A percentile compares a stretch with the other conserved stretches of the same genome.
phyloP scores from a whole-genome alignment of 2,113 vertebrate genomes.

The Xenopus tropicalis region UCB_Xtro_10.0 CM004450.2:22305001-22305500 shows the following conservation, averaged over 20 bases:
- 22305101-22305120: too few species aligned
- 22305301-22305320: slow-evolving; percentile 23
- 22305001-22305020: background rate
- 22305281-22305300: too few species aligned
- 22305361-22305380: slow-evolving; percentile 28
- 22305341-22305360: slow-evolving; percentile 18
- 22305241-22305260: too few species aligned
- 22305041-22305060: slow-evolving; percentile 14
- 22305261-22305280: too few species aligned
- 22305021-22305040: background rate
- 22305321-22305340: slow-evolving; percentile 10
- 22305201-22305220: too few species aligned
- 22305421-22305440: slow-evolving; percentile 6
- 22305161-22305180: too few species aligned
- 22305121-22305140: too few species aligned
- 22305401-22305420: background rate
- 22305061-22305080: background rate
- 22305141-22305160: too few species aligned
- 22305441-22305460: background rate
- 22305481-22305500: too few species aligned
- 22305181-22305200: too few species aligned
- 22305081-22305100: background rate
- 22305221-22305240: too few species aligned
- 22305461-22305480: too few species aligned
- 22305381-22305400: slow-evolving; percentile 17